Percentiles rank a stretch among this genome's conserved stretches.
phyloP scores from a whole-genome alignment of 2,113 vertebrate genomes.

The Corythornis vintsioides region DNA sequence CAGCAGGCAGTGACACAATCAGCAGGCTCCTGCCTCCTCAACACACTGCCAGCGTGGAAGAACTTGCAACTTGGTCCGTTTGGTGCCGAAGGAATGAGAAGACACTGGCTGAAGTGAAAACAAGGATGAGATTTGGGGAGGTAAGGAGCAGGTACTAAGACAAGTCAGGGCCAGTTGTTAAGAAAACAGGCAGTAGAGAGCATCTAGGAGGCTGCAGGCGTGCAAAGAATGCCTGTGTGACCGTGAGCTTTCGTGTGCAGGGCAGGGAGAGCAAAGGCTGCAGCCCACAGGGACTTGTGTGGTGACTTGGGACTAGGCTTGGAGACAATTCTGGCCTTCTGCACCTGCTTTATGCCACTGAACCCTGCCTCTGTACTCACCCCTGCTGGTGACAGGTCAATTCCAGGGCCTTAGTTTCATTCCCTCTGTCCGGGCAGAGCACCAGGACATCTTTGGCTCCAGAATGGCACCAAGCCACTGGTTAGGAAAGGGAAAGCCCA shows the following conservation, averaged over 20 bases:
- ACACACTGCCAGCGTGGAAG: rapidly evolving
- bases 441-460: background rate
- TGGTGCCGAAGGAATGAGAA: background rate
- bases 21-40: background rate
- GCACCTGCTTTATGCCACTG: background rate
- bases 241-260: rapidly evolving
- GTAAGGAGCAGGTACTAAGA: background rate
- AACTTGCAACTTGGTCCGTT: rapidly evolving
- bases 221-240: rapidly evolving
- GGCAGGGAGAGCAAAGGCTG: background rate
- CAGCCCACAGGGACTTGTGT: background rate
- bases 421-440: rapidly evolving
- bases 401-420: background rate
- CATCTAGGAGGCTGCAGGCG: background rate
- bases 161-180: background rate
- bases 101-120: background rate
- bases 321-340: background rate
- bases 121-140: background rate
- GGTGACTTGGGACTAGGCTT: background rate
- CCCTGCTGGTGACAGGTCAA: background rate
- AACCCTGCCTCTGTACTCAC: background rate
- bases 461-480: background rate
- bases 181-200: rapidly evolving
- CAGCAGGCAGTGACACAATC: rapidly evolving
- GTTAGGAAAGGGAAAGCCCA: background rate